Evolutionary conservation across 2,797 vertebrate species (phyloP), one percentile per base, ranked within the genome.

Genomic region (Eurystomus glaucurus): DNA sequence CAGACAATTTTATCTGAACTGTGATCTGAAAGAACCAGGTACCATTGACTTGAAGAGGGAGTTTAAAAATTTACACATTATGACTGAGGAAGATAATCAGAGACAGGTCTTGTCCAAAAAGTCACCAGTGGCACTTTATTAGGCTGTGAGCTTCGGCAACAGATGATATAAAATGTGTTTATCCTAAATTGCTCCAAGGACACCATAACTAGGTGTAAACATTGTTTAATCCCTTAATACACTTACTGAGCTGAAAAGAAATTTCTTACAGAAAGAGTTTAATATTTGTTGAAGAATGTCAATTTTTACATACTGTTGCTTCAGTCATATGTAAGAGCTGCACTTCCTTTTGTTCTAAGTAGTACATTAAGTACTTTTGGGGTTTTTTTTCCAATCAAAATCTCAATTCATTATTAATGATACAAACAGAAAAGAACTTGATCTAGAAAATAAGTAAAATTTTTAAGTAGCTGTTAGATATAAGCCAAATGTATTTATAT

Each of bases 11-110:
- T 25, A 28, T n/a, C 26, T 70, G 43, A 65, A 23, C 7, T 28
- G 3, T 29, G 11, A 50, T 51, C n/a, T 33, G n/a, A 20, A 14
- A 77, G 16, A 85, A 52, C 5, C 22, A 45, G 17, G 3, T 69
- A 29, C 14, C 54, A 29, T 26, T 2, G 1, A 18, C 19, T 52
- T 2, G 4, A 14, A 11, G 19, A 76, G 7, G 2, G 12, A 84
- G 2, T 29, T 51, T 7, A 80, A 65, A 80, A 52, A 41, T 13
- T 35, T 60, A 37, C 52, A 8, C 2, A 15, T 41, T 69, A 22
- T 50, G 22, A 28, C 11, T 46, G 15, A 46, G 12, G 15, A 50
- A 3, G 3, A 19, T 21, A 23, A 6, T 33, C 22, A 58, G 64
- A 75, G 14, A 78, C 39, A 79, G 2, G 0, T 29, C 5, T 74